These are phyloP conservation scores for Thaumatotibia leucotreta DNA, from an alignment of 1,140 invertebrate genomes.

Conservation along the genomic window DNA sequence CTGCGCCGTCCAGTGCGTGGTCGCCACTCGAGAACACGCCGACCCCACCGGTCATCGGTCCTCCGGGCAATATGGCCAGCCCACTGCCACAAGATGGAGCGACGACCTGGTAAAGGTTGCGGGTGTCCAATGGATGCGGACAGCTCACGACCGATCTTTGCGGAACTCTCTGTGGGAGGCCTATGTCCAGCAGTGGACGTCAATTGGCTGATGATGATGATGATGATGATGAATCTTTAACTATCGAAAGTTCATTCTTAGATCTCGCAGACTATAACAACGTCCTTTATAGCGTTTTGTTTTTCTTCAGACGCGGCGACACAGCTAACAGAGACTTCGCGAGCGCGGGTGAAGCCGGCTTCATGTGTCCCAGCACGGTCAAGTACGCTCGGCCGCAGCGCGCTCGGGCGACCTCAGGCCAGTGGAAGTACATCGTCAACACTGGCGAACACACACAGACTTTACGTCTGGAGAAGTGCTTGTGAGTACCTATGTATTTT, in stretches of 20 bases:
- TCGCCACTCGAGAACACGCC: too few species aligned
- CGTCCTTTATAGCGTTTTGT: not conserved
- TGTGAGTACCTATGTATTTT: constrained; percentile 80
- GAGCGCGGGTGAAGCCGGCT: constrained; percentile 80
- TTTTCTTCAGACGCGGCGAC: constrained; percentile 76
- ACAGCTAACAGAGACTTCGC: constrained; percentile 58
- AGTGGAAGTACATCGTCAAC: constrained; percentile 93
- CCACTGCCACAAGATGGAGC: too few species aligned
- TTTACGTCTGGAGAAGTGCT: constrained; percentile 88
- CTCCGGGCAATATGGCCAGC: too few species aligned
- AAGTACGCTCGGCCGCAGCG: constrained; percentile 89
- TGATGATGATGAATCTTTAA: too few species aligned
- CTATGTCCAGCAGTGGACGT: too few species aligned
- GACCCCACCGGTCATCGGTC: constrained; percentile 90
- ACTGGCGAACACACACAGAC: constrained; percentile 92
- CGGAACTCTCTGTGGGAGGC: too few species aligned
- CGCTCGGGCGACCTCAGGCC: constrained; percentile 86
- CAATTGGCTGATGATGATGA: too few species aligned
- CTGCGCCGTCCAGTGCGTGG: too few species aligned
- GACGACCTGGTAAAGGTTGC: too few species aligned
- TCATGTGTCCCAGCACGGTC: constrained; percentile 89
- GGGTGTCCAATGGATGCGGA: too few species aligned
- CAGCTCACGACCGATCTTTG: too few species aligned
- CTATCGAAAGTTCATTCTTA: not conserved
- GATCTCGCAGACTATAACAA: not conserved